Conservation (phyloP, 2,888 invertebrate species). For the Dryobota labecula region DNA sequence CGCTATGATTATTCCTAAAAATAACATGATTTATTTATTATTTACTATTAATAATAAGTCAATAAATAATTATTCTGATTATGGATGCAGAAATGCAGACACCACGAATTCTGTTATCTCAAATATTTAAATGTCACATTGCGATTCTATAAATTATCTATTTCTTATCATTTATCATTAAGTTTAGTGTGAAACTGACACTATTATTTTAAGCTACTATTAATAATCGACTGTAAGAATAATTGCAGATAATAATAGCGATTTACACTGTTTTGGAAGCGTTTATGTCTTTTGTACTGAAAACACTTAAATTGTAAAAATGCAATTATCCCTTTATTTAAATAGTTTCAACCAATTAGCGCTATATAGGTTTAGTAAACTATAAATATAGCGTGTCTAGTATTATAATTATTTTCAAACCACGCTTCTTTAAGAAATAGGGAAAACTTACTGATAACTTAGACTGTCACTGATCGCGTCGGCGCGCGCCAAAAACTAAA, state of each 20-base stretch:
- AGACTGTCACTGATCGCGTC: not conserved
- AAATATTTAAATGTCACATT: constrained; percentile 28
- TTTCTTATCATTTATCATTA: constrained; percentile 34
- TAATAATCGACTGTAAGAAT: not conserved
- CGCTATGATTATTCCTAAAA: constrained; percentile 20
- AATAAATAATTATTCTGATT: constrained; percentile 11
- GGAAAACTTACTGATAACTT: not conserved
- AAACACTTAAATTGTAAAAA: constrained; percentile 4
- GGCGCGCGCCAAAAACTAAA: not conserved
- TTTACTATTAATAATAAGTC: constrained; percentile 29
- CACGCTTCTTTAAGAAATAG: not conserved
- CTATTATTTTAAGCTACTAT: constrained; percentile 18
- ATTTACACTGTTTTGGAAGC: not conserved
- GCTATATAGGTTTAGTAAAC: not conserved
- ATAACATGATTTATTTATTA: constrained; percentile 39
- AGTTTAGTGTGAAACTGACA: constrained; percentile 21
- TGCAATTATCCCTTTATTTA: not conserved
- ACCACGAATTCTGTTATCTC: constrained; percentile 11
- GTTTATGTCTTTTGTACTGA: constrained; percentile 60
- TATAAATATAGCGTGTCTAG: not conserved
- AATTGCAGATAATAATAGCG: not conserved
- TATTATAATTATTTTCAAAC: not conserved
- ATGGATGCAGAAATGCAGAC: constrained; percentile 19
- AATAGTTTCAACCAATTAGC: not conserved
- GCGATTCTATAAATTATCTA: constrained; percentile 16